Evolutionary conservation across 1,140 invertebrate species (phyloP).

Genomic region (Brachionus asplanchnoidis): DNA sequence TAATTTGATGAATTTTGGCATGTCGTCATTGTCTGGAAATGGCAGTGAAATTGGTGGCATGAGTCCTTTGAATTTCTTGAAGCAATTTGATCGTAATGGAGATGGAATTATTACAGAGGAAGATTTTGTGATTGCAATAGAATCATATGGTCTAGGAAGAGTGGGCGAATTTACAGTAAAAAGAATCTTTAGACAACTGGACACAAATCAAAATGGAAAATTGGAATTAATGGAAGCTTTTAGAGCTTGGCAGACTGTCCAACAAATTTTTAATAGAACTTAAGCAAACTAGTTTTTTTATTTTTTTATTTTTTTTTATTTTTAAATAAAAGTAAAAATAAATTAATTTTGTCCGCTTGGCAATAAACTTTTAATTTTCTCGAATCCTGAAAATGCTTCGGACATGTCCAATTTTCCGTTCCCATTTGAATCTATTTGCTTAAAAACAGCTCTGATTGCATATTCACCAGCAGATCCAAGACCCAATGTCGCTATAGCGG

Average conservation of each 20-base stretch:
- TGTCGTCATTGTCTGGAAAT: background rate
- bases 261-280: background rate
- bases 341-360: background rate
- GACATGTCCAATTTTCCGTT: conserved; percentile 22
- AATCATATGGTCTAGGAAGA: background rate
- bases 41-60: background rate
- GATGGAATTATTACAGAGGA: conserved; percentile 8
- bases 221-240: conserved; percentile 4
- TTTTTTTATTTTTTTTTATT: background rate
- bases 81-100: conserved; percentile 39
- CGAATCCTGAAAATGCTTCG: background rate
- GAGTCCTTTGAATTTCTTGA: conserved; percentile 28
- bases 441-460: background rate
- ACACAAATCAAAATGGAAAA: conserved; percentile 27
- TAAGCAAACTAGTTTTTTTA: background rate
- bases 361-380: background rate
- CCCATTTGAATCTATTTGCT: conserved; percentile 13
- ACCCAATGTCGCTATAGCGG: background rate
- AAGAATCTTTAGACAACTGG: background rate
- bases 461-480: background rate
- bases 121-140: background rate
- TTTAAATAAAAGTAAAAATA: background rate
- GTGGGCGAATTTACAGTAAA: background rate
- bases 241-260: background rate
- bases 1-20: background rate